Conservation (phyloP, 2,113 vertebrate species). For the Todiramphus saurophagus region DNA sequence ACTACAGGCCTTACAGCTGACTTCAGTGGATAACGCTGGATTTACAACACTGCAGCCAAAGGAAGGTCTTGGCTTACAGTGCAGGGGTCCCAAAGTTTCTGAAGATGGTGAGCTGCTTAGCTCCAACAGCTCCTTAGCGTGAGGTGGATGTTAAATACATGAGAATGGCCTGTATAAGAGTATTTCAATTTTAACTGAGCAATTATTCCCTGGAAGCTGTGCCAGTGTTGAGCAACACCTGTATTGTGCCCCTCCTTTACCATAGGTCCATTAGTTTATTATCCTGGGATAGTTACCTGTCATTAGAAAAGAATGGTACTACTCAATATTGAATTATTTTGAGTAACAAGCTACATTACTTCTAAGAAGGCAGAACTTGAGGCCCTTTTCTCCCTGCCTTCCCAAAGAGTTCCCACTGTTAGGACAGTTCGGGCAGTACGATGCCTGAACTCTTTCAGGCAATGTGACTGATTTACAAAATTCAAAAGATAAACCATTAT, state of each 20-base stretch:
- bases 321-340: neutral
- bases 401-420: neutral
- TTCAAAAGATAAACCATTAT: conserved; percentile 1
- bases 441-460: neutral
- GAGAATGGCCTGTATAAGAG: neutral
- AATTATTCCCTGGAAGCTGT: neutral
- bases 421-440: rapidly evolving
- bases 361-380: neutral
- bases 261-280: neutral
- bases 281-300: neutral
- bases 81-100: neutral
- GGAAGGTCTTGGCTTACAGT: neutral
- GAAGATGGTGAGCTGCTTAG: neutral
- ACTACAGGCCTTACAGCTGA: neutral
- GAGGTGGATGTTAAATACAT: neutral
- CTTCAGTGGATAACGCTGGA: neutral
- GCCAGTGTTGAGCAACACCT: neutral
- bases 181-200: neutral
- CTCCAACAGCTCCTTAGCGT: rapidly evolving
- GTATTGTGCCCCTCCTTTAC: neutral
- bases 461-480: neutral
- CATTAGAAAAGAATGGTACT: neutral
- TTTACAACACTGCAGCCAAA: neutral
- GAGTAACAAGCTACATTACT: neutral
- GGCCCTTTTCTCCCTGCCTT: neutral